These are phyloP conservation scores for Patella vulgata DNA, from an alignment of 1,140 invertebrate species.

Conservation along the genomic window DNA sequence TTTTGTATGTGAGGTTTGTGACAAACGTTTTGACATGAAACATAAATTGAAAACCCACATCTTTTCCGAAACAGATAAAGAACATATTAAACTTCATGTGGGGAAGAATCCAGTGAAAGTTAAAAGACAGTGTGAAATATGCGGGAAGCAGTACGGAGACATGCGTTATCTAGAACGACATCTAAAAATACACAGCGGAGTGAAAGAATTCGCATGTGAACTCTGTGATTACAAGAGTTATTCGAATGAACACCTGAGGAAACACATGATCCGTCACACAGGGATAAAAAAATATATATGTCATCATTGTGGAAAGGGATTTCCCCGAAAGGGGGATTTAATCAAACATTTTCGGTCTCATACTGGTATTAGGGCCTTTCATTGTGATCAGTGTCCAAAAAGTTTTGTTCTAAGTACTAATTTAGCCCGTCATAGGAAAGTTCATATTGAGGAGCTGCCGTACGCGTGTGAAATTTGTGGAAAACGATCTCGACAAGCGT, in stretches of 20 bases:
- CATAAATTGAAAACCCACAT: too few species aligned
- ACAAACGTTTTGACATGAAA: too few species aligned
- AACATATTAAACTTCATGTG: too few species aligned
- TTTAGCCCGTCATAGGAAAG: too few species aligned
- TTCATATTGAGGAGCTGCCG: too few species aligned
- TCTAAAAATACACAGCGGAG: constrained; percentile 66
- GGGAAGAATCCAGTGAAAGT: too few species aligned
- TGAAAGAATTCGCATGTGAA: constrained; percentile 71
- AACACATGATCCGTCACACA: constrained; percentile 27
- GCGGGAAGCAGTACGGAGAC: too few species aligned
- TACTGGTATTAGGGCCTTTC: constrained; percentile 69
- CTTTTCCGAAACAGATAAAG: too few species aligned
- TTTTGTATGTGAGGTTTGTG: too few species aligned
- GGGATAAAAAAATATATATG: constrained; percentile 17
- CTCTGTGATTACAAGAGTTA: constrained; percentile 68
- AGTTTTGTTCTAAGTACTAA: constrained; percentile 71
- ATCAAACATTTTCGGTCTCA: constrained; percentile 80
- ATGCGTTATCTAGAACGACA: background rate
- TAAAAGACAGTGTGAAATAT: too few species aligned
- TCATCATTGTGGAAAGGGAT: constrained; percentile 80
- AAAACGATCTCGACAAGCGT: too few species aligned
- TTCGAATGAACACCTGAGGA: constrained; percentile 15
- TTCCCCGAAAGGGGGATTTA: constrained; percentile 87
- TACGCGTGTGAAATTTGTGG: too few species aligned
- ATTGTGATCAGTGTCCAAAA: constrained; percentile 70